phyloP scores from a whole-genome alignment of 2,113 vertebrate genomes.

The Cygnus buccinator region DNA sequence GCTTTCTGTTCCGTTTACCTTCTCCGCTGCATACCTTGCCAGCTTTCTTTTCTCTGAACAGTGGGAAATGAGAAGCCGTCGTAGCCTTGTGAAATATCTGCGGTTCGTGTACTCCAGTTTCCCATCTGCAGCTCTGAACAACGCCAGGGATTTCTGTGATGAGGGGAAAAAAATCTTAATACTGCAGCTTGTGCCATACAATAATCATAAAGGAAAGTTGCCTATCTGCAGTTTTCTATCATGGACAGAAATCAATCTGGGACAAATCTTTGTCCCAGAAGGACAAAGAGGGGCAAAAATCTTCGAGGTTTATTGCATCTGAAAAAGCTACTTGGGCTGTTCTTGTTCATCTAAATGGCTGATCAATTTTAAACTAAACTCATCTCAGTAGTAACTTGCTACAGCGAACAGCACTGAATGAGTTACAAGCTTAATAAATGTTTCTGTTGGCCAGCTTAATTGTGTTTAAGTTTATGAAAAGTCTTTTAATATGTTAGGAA shows the following conservation, averaged over 20 bases:
- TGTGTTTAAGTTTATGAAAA: background rate
- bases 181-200: background rate
- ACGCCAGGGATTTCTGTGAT: background rate
- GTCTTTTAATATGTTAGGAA: background rate
- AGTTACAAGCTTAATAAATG: background rate
- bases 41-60: background rate
- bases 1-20: background rate
- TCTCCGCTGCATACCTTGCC: background rate
- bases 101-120: background rate
- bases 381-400: background rate
- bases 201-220: background rate
- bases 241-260: too few relatives aligned
- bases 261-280: background rate
- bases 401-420: background rate
- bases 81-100: background rate
- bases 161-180: background rate
- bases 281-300: background rate
- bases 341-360: background rate
- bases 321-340: background rate
- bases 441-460: background rate
- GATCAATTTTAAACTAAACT: background rate
- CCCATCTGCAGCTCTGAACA: background rate
- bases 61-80: background rate
- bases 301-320: background rate
- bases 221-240: background rate